Conservation (phyloP, 2,797 vertebrate genomes). For the Megalops cyprinoides region DNA sequence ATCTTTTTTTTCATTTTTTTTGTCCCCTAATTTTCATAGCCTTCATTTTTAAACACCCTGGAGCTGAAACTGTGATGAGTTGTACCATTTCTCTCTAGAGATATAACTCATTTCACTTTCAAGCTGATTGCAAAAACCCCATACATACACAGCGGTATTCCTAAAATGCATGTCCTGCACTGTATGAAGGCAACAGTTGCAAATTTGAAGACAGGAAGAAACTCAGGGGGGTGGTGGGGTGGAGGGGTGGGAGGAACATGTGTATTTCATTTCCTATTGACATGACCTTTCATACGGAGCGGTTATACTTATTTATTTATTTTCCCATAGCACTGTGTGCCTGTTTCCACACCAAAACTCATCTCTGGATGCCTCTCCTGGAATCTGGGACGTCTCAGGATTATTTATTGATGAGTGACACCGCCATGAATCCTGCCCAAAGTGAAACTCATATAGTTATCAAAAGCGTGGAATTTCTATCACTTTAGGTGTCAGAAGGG, state of each 20-base stretch:
- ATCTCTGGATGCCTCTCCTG: slow-evolving; percentile 48
- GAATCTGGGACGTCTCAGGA: slow-evolving; percentile 18
- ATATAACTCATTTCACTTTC: not conserved
- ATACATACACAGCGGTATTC: not conserved
- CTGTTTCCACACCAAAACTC: slow-evolving; percentile 53
- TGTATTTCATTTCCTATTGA: slow-evolving; percentile 41
- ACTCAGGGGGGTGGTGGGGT: not conserved
- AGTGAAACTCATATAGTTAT: slow-evolving; percentile 80
- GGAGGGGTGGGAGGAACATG: not conserved
- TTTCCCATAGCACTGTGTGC: slow-evolving; percentile 26
- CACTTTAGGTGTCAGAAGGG: slow-evolving; percentile 77
- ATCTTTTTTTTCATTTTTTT: too few relatives aligned
- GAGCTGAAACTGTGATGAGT: too few relatives aligned
- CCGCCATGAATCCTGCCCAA: slow-evolving; percentile 68
- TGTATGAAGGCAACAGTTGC: not conserved
- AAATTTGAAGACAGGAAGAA: not conserved
- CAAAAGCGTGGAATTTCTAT: slow-evolving; percentile 80
- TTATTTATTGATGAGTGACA: slow-evolving; percentile 73
- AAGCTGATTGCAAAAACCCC: not conserved
- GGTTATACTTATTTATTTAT: slow-evolving; percentile 41
- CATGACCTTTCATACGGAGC: slow-evolving; percentile 62
- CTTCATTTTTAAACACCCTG: too few relatives aligned
- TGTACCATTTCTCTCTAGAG: not conserved
- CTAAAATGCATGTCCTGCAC: not conserved
- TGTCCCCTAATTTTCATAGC: too few relatives aligned